A percentile compares a stretch with the other conserved stretches of the same genome.
phyloP scores from a whole-genome alignment of 2,888 invertebrate species.

The Ashinkailepas kermadecensis region DNA sequence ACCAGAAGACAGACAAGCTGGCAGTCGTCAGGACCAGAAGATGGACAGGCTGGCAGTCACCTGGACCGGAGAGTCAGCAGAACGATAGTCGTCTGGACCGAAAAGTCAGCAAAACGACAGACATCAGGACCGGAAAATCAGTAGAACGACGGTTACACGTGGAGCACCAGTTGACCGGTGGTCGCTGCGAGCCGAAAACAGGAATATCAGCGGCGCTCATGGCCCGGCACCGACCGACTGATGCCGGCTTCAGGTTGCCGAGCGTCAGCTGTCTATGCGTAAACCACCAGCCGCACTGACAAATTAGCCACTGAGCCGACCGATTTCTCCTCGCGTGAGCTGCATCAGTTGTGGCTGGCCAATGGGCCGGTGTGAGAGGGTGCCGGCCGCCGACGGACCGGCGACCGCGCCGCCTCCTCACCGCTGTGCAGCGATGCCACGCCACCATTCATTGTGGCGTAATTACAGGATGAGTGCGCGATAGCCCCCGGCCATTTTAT shows the following conservation, averaged over 20 bases:
- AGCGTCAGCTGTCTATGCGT: background rate
- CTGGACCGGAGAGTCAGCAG: no score
- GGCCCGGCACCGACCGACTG: no score
- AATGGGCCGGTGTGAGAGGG: background rate
- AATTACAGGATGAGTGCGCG: slow-evolving; percentile 17
- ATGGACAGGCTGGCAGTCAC: no score
- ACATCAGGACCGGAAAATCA: background rate
- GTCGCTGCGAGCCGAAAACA: no score
- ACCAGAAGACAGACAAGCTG: no score
- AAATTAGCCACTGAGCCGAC: background rate
- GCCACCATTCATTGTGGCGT: background rate
- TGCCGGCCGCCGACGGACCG: background rate
- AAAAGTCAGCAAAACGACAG: background rate
- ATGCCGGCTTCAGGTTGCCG: background rate
- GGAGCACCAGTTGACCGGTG: no score
- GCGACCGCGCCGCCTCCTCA: background rate
- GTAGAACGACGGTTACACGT: no score
- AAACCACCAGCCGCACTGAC: background rate
- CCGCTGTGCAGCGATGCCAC: background rate
- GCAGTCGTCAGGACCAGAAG: no score
- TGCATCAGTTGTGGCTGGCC: background rate
- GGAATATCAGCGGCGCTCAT: no score
- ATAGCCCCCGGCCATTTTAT: slow-evolving; percentile 6
- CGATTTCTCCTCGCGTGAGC: background rate
- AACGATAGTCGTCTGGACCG: no score